Percentiles rank a stretch among this genome's conserved stretches.
phyloP scores from a whole-genome alignment of 2,797 vertebrate species.

The Trachops cirrhosus region DNA sequence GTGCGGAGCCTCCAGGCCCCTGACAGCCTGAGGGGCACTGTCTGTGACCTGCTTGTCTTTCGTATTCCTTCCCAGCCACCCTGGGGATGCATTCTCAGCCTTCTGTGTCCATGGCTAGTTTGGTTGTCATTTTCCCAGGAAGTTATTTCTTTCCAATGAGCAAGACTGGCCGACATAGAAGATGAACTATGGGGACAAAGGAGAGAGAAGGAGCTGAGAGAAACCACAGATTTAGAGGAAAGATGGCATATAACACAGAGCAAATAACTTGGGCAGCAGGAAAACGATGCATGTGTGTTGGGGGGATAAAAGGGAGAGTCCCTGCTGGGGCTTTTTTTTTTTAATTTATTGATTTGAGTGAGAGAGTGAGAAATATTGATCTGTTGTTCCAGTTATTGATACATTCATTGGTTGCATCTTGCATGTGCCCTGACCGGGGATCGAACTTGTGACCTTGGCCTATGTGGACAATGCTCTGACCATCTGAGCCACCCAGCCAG shows the following conservation, averaged over 20 bases:
- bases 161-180: neutral
- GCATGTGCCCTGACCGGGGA: neutral
- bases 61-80: neutral
- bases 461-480: neutral
- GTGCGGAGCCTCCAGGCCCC: neutral
- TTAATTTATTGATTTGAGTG: neutral
- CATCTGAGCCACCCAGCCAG: neutral
- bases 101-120: neutral
- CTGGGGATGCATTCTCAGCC: neutral
- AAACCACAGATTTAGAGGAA: neutral
- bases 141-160: neutral
- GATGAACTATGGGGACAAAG: neutral
- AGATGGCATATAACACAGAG: neutral
- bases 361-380: neutral
- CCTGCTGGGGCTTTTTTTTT: neutral
- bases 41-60: neutral
- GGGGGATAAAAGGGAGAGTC: neutral
- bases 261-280: neutral
- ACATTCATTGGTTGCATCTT: neutral
- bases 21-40: neutral
- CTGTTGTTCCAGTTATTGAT: neutral
- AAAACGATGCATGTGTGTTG: too few relatives aligned
- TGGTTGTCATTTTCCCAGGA: neutral
- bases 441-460: neutral
- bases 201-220: conserved; percentile 26